phyloP scores from a whole-genome alignment of 2,888 invertebrate species.

The Melinaea marsaeus region DNA sequence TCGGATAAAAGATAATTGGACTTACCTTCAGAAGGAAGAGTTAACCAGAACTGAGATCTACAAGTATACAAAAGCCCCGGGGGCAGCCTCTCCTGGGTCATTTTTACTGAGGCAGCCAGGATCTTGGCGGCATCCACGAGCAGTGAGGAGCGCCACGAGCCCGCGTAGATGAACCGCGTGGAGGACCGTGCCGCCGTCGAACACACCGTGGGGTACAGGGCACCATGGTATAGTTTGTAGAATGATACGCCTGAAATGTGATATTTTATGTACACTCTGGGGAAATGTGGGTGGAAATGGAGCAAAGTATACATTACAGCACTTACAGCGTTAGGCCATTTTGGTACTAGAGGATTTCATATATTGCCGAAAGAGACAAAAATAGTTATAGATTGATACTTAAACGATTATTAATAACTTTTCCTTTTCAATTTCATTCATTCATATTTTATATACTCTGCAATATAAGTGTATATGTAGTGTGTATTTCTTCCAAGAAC shows the following conservation, averaged over 20 bases:
- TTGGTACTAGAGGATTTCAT: no score
- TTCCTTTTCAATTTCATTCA: no score
- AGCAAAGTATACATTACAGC: no score
- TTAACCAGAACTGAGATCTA: conserved; percentile 60
- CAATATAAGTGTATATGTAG: no score
- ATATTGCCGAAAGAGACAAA: no score
- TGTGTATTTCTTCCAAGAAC: no score
- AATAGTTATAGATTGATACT: no score
- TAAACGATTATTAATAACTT: no score
- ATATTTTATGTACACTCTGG: no score
- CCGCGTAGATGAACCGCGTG: conserved; percentile 85
- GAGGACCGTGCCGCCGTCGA: conserved; percentile 92
- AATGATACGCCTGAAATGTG: conserved; percentile 81
- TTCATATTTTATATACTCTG: no score
- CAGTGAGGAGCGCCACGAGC: conserved; percentile 84
- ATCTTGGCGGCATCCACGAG: conserved; percentile 78
- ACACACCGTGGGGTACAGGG: conserved; percentile 88
- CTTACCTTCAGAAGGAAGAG: conserved; percentile 56
- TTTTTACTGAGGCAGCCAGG: conserved; percentile 45
- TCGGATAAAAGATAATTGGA: conserved; percentile 9
- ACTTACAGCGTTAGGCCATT: no score
- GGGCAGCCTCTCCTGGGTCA: conserved; percentile 42
- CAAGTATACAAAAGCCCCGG: conserved; percentile 56
- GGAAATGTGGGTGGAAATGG: neutral
- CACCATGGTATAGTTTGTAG: conserved; percentile 78